A percentile compares a stretch with the other conserved stretches of the same genome.
These are phyloP conservation scores for Polydrusus tereticollis DNA, from an alignment of 2,888 invertebrate species.

Conservation along the genomic window DNA sequence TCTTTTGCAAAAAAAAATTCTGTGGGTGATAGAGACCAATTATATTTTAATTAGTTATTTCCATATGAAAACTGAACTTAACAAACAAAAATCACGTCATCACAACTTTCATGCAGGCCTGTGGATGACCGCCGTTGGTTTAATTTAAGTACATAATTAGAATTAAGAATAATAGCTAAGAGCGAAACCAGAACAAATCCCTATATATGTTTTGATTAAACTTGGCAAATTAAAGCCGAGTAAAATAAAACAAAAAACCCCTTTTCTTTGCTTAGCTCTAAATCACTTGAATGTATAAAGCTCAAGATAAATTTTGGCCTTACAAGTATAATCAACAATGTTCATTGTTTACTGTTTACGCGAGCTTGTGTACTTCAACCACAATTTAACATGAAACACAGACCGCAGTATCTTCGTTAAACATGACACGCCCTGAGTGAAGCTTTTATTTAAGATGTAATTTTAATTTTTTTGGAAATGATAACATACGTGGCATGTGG, in stretches of 20 bases:
- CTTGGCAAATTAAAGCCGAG: conserved; percentile 24
- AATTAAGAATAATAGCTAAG: not conserved
- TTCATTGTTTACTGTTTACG: conserved; percentile 30
- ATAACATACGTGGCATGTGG: too few relatives aligned
- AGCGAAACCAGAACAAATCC: not conserved
- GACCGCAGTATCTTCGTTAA: conserved; percentile 28
- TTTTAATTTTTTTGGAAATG: too few relatives aligned
- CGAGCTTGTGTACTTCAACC: conserved; percentile 27
- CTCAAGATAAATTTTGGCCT: conserved; percentile 36
- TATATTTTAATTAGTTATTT: too few relatives aligned
- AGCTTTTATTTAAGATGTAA: conserved; percentile 3
- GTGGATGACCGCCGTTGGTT: too few relatives aligned
- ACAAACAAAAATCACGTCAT: too few relatives aligned
- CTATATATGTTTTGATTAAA: conserved; percentile 16
- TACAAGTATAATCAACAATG: conserved; percentile 36
- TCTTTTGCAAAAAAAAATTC: too few relatives aligned
- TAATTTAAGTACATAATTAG: too few relatives aligned
- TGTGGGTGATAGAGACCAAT: too few relatives aligned
- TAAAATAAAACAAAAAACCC: conserved; percentile 26
- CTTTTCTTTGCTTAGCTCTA: conserved; percentile 20
- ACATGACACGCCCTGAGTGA: conserved; percentile 10
- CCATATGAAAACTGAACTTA: too few relatives aligned
- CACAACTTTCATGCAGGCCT: too few relatives aligned
- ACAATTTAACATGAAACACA: conserved; percentile 31
- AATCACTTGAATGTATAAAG: conserved; percentile 32